Base-by-base conservation (phyloP, 2,888 invertebrate genomes). In the Callosobruchus maculatus region DNA sequence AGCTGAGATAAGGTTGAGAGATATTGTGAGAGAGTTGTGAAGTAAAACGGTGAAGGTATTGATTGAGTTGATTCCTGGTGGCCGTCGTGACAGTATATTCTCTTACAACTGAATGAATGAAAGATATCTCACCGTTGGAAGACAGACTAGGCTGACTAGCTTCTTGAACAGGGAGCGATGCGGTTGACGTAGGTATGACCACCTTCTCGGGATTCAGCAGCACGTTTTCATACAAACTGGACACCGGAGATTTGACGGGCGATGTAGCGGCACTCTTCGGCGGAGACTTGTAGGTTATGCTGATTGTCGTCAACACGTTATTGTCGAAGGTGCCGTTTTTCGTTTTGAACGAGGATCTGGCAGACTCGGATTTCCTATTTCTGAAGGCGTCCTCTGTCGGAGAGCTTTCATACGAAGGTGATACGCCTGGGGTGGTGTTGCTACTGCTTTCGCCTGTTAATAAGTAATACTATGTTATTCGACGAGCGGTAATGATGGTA, bases 271-370 rank as follows among this genome's bases (percentile, higher is more conserved):
- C 77, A 66, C 84, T 84, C 82, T 89, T 90, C 0, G 88, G 89
- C 0, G 93, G 93, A 2, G 92, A 92, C 82, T 92, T 88, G 83
- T 93, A 93, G 0, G 92, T 93, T 9, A 93, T 93, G 85, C 92
- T 93, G 22, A 93, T 93, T 0, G 93, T 93, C 0, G 93, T 92
- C 82, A 92, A 90, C 0, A 93, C 84, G 75, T 87, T 87, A 74
- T 87, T 87, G 76, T 87, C 86, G 18, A 82, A 85, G 0, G 72
- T 78, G 21, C 73, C 76, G 71, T 74, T 77, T 70, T 20, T 72
- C 68, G 31, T 49, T 72, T 72, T 74, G 71, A 71, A 67, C 20
- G 77, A 76, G 13, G 75, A 76, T 67, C 3, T 21, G 69, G 74
- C 75, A 0, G 67, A 67, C 7, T 77, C 80, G 26, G 71, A 78